These are phyloP conservation scores for Oceanites oceanicus DNA, from an alignment of 2,113 vertebrate species.

Conservation along the genomic window DNA sequence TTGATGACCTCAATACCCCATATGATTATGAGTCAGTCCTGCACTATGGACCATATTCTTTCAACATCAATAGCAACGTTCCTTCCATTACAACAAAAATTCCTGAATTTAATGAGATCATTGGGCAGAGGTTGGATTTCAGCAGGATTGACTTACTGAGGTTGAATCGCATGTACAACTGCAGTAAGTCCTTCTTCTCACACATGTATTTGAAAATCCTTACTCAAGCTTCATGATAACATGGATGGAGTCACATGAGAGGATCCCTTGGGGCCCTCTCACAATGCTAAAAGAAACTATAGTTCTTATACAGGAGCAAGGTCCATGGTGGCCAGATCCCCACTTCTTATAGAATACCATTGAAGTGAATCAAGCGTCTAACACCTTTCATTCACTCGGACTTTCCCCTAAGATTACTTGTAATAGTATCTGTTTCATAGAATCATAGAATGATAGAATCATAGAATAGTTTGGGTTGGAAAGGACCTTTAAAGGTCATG, in stretches of 20 bases:
- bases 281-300: not conserved
- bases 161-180: not conserved
- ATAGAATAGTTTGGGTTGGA: no score
- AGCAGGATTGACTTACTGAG: not conserved
- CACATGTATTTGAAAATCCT: not conserved
- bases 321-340: not conserved
- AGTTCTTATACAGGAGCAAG: not conserved
- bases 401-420: not conserved
- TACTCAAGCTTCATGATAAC: not conserved
- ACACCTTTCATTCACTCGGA: not conserved
- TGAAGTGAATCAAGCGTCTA: not conserved
- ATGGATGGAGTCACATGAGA: not conserved
- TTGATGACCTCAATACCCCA: not conserved
- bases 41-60: not conserved
- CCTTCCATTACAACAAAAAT: not conserved
- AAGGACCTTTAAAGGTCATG: no score
- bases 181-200: not conserved
- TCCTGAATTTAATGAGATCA: not conserved
- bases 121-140: not conserved
- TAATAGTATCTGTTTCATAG: not conserved
- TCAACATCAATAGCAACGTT: not conserved
- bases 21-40: not conserved
- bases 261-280: not conserved
- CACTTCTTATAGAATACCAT: not conserved
- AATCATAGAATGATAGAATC: no score